Evolutionary conservation across 2,888 invertebrate genomes (phyloP), one percentile per base, ranked within the genome.

Genomic region (Conistra vaccinii): DNA sequence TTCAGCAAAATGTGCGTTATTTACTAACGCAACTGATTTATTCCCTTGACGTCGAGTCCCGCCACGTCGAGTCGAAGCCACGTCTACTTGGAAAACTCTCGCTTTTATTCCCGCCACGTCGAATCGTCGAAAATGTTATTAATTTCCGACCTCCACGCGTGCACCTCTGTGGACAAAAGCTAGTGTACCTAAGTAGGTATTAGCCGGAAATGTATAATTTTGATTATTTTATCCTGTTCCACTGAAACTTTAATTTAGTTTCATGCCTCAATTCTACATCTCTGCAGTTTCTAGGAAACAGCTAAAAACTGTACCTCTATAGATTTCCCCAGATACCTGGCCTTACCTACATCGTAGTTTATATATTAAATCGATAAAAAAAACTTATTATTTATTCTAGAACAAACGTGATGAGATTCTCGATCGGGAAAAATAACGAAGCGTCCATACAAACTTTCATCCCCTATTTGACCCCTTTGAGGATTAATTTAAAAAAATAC

Each of bases 271-370:
- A 42, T 53, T 60, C 20, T n/a, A 32, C 35, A 53, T 51, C 42
- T 29, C 9, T 14, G 12, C 68, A 35, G 2, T 57, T 26, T 7
- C 42, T 53, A 35, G 68, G 51, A 60, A 70, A 35, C 26, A 53
- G 12, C 32, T 57, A n/a, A 63, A 35, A 77, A 77, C 23, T 53
- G 17, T 57, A 23, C 42, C 32, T 66, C 58, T 35, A 17, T n/a
- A 66, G 78, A 76, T 77, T 77, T 79, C 77, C 79, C 77, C 9
- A 35, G 79, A 35, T n/a, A 12, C 58, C 14, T 14, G 2, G 60
- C 60, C 45, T 20, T 7, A 29, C 48, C 20, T 5, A 35, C 4
- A 26, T 14, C 9, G 42, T 42, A 51, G 26, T 63, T 68, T 35
- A 51, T 29, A n/a, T 35, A 66, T 32, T 9, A 63, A 70, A 78